phyloP scores from a whole-genome alignment of 2,888 invertebrate species.

The Petrolisthes manimaculis region DNA sequence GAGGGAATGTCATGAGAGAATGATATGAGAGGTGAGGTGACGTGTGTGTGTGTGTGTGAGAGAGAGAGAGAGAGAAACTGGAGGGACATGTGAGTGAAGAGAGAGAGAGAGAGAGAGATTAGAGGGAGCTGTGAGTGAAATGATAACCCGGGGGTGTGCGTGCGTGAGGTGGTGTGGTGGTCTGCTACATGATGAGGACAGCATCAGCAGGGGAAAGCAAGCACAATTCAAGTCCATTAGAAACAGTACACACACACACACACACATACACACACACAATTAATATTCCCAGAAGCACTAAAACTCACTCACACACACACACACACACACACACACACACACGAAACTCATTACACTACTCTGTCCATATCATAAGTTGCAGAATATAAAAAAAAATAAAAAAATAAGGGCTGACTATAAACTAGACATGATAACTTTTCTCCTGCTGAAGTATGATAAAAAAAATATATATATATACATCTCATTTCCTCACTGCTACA shows the following conservation, averaged over 20 bases:
- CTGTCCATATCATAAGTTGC: too few relatives aligned
- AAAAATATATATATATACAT: too few relatives aligned
- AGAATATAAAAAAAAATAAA: neutral
- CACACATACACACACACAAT: too few relatives aligned
- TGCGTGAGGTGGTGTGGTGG: neutral
- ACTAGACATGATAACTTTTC: too few relatives aligned
- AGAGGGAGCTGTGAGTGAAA: neutral
- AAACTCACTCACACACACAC: too few relatives aligned
- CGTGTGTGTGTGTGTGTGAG: constrained; percentile 5
- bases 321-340: too few relatives aligned
- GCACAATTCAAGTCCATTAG: neutral
- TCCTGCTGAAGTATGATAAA: too few relatives aligned
- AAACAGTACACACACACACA: neutral
- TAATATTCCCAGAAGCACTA: too few relatives aligned
- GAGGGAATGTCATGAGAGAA: neutral
- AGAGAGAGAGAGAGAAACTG: constrained; percentile 13
- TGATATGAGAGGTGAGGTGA: too few relatives aligned
- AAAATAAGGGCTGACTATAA: too few relatives aligned
- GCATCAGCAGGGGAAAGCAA: neutral
- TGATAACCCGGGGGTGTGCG: neutral
- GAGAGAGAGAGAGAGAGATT: neutral
- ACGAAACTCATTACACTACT: too few relatives aligned
- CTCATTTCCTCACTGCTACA: too few relatives aligned
- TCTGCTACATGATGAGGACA: neutral
- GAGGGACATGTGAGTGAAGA: constrained; percentile 14